phyloP scores from a whole-genome alignment of 2,888 invertebrate genomes.

The Diogma glabrata region DNA sequence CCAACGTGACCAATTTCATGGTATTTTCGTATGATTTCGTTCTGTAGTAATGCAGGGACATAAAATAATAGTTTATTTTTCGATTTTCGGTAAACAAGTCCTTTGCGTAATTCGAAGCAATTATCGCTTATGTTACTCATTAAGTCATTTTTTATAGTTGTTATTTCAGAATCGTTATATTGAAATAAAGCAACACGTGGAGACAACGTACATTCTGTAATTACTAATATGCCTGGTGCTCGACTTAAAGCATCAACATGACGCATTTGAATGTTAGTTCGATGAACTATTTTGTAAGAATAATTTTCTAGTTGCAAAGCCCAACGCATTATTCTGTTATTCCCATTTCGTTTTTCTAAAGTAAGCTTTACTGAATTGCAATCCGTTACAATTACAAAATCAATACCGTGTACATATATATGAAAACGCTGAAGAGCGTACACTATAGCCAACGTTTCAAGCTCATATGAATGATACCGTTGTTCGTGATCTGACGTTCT shows the following conservation, averaged over 20 bases:
- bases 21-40: neutral
- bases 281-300: neutral
- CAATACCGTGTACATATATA: neutral
- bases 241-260: neutral
- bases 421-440: constrained; percentile 5
- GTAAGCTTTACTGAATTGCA: neutral
- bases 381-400: constrained; percentile 9
- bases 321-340: neutral
- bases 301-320: neutral
- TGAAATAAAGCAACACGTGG: neutral
- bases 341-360: neutral
- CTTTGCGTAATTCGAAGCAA: neutral
- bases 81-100: neutral
- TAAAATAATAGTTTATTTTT: neutral
- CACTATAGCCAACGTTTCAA: constrained; percentile 10
- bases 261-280: neutral
- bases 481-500: neutral
- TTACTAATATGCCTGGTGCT: neutral
- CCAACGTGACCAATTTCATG: neutral
- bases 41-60: neutral
- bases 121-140: too few relatives aligned
- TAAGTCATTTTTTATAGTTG: neutral
- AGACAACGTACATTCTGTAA: neutral
- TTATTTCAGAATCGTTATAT: neutral
- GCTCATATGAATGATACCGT: constrained; percentile 8